Evolutionary conservation across 2,113 vertebrate species (phyloP).

Genomic region (Paracanthobrama guichenoti): DNA sequence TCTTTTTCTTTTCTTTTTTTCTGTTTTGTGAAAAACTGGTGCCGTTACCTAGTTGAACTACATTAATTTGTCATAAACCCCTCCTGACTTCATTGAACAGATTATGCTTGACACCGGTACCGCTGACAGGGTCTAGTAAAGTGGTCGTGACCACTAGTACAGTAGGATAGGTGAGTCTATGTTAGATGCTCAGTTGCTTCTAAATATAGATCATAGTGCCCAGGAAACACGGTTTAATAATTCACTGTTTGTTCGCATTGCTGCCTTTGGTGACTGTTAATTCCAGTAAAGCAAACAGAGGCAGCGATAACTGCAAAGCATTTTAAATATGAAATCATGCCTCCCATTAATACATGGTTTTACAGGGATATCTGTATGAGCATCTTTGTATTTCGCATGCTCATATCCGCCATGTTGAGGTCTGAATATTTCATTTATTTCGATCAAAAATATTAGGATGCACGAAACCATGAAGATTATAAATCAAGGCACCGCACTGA

Average conservation of each 20-base stretch:
- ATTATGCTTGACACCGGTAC: conserved; percentile 16
- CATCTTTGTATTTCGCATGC: conserved; percentile 22
- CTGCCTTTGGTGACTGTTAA: neutral
- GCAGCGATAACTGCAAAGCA: neutral
- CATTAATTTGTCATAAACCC: conserved; percentile 39
- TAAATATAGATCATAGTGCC: conserved; percentile 47
- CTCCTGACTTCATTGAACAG: conserved; percentile 36
- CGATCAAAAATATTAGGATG: neutral
- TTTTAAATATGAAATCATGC: neutral
- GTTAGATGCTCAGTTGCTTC: conserved; percentile 45
- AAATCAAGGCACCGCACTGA: neutral
- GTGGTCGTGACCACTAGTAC: conserved; percentile 53
- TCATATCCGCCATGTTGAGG: conserved; percentile 42
- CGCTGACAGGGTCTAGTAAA: conserved; percentile 30
- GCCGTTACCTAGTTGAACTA: conserved; percentile 35
- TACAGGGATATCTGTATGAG: neutral
- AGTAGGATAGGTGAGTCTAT: conserved; percentile 51
- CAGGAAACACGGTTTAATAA: neutral
- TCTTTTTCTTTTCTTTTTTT: no score
- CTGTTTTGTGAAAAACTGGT: neutral
- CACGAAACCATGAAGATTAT: no score
- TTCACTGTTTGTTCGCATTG: neutral
- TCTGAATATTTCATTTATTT: conserved; percentile 2
- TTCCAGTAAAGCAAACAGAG: neutral
- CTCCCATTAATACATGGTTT: neutral